Conservation (phyloP, 64 coral and sea anemone species). For the Pocillopora damicornis region DNA sequence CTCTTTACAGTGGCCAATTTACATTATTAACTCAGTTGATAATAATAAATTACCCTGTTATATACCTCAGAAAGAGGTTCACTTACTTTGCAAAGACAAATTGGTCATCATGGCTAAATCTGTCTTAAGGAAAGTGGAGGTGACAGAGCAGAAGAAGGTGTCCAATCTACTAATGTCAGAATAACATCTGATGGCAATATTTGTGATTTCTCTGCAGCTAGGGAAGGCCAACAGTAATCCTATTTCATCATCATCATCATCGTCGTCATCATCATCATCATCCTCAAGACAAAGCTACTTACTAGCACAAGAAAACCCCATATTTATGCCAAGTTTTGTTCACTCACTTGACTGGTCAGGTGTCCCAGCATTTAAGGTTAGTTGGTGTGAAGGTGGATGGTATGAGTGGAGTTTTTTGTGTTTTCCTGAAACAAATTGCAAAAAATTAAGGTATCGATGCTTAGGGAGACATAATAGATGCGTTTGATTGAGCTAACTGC, state of each 20-base stretch:
- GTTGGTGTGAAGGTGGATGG: neutral
- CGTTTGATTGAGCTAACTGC: too few species aligned
- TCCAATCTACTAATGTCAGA: neutral
- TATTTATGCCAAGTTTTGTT: neutral
- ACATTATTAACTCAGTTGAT: too few species aligned
- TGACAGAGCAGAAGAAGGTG: too few species aligned
- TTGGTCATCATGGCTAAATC: too few species aligned
- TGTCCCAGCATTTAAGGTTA: slow-evolving; percentile 19
- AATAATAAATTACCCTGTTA: too few species aligned
- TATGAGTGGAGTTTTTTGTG: neutral
- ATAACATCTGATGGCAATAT: neutral
- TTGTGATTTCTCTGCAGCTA: neutral
- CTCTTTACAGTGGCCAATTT: too few species aligned
- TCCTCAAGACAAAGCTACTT: neutral
- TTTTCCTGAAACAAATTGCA: too few species aligned
- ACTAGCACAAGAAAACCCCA: slow-evolving; percentile 9
- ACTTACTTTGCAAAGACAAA: too few species aligned
- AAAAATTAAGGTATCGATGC: too few species aligned
- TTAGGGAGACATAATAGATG: too few species aligned
- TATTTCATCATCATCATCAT: neutral
- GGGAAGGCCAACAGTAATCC: slow-evolving; percentile 21
- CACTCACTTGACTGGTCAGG: slow-evolving; percentile 18
- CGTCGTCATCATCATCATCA: neutral
- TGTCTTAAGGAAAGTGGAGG: too few species aligned
- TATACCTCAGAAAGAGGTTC: too few species aligned